Base-by-base conservation (phyloP, 2,113 vertebrate species). In the Dipodomys stephensi region DNA sequence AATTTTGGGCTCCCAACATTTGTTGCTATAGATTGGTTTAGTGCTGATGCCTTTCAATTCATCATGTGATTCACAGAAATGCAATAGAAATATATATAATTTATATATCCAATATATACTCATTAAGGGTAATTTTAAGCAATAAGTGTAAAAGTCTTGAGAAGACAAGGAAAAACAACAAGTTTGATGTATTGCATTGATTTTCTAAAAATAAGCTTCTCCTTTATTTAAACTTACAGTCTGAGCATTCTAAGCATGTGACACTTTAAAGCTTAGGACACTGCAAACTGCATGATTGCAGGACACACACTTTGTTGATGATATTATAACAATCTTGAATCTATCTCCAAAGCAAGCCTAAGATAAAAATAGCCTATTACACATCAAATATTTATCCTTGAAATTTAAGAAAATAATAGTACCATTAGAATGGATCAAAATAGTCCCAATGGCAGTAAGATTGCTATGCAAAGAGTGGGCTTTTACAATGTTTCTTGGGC, bases 171-270 rank as follows among this genome's bases (percentile, higher is more conserved):
- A 87, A 94, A 79, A 84, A 49, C 73, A 89, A n/a, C 79, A 92
- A 44, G 60, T 76, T 69, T 90, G 72, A 80, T 83, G 28, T 13
- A 27, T 53, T 30, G 10, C 53, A 12, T 88, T 68, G 86, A 80
- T 93, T 87, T 93, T 94, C 94, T 87, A 91, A 95, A 95, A 83
- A 92, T 79, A 95, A 74, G 11, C 67, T 44, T 44, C 20, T 64
- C 35, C 73, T 81, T 89, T 90, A 84, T 85, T 90, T 88, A 83
- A 92, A 85, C 30, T 12, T 72, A 49, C 19, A 73, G 73, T 81
- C 83, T 72, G 78, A 39, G 25, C 35, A 44, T 72, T 89, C 85
- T 78, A 62, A 1, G 49, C 53, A 57, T 57, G 53, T 16, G 15
- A 57, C 15, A 57, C 53, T 57, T 57, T 57, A 57, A 57, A 57